Conservation (phyloP, 2,797 vertebrate genomes). For the Gambusia yucatana region DNA sequence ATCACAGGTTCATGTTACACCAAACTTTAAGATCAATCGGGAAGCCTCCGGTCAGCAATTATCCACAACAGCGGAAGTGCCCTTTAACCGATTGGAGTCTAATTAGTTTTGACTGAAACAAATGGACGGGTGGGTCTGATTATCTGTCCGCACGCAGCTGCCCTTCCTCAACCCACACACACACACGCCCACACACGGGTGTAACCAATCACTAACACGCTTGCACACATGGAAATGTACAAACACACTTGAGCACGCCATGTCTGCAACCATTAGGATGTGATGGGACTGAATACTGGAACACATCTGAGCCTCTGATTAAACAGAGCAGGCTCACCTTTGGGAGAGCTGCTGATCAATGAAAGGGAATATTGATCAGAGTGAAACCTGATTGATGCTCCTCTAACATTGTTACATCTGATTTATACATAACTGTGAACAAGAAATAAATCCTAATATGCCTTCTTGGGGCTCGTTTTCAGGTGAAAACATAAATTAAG, state of each 20-base stretch:
- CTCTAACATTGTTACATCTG: background rate
- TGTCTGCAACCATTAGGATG: constrained; percentile 39
- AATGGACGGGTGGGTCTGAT: constrained; percentile 57
- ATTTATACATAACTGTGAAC: background rate
- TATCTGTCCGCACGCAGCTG: constrained; percentile 45
- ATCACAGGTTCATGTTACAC: constrained; percentile 44
- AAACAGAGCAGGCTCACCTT: constrained; percentile 16
- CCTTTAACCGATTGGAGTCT: constrained; percentile 62
- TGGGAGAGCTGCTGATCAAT: constrained; percentile 25
- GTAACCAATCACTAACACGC: constrained; percentile 4
- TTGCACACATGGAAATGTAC: constrained; percentile 1
- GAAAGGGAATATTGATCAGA: constrained; percentile 43
- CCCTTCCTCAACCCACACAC: constrained; percentile 22
- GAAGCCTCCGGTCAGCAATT: constrained; percentile 49
- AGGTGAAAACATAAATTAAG: background rate
- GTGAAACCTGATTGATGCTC: constrained; percentile 17
- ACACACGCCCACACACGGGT: background rate
- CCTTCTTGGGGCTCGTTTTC: background rate
- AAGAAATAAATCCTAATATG: background rate
- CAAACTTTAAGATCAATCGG: constrained; percentile 58
- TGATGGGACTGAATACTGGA: constrained; percentile 40
- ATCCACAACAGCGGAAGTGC: constrained; percentile 42
- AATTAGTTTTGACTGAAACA: constrained; percentile 62
- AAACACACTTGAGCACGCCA: background rate
- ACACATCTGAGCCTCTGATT: constrained; percentile 31